Evolutionary conservation across 2,888 invertebrate species (phyloP), one percentile per base, ranked within the genome.

Genomic region (Dorcus hopei): DNA sequence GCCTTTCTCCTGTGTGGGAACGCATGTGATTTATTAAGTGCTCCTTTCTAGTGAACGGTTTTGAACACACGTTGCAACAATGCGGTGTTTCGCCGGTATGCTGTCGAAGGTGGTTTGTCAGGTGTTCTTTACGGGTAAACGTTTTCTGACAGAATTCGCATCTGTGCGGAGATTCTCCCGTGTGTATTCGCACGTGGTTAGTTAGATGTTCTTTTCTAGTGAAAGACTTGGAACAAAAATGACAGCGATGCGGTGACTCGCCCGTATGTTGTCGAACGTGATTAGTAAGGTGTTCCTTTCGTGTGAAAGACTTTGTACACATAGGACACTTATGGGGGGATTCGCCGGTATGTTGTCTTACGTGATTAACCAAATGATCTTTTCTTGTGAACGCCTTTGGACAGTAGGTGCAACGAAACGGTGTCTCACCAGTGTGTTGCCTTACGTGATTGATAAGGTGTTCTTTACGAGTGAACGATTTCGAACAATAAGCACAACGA

Each of bases 251-350:
- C 59, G 92, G 92, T 68, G 92, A 91, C 79, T 93, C 93, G 70
- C 92, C 92, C 47, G 92, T 92, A 78, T 93, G 93, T 76, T 92
- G 92, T 54, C 92, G 84, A 76, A 92, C 90, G 79, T 93, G 92
- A 80, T 91, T 91, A 69, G 89, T 90, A 65, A 92, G 82, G 77
- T 92, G 91, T 78, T 91, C 91, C 79, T 90, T 89, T 70, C 89
- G 83, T 33, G 89, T 89, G 79, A 90, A 90, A 56, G 89, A 87
- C 77, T 90, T 89, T 57, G 89, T 86, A 78, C 90, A 90, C 79
- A 84, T 89, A 64, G 87, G 86, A 77, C 89, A 89, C 77, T 87
- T 87, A 80, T 89, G 88, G 23, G 89, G 89, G 19, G 89, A 88
- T 77, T 91, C 91, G 59, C 90, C 82, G 45, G 83, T 83, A 72